phyloP scores from a whole-genome alignment of 2,797 vertebrate species.

The Sebastes hubbsi region DNA sequence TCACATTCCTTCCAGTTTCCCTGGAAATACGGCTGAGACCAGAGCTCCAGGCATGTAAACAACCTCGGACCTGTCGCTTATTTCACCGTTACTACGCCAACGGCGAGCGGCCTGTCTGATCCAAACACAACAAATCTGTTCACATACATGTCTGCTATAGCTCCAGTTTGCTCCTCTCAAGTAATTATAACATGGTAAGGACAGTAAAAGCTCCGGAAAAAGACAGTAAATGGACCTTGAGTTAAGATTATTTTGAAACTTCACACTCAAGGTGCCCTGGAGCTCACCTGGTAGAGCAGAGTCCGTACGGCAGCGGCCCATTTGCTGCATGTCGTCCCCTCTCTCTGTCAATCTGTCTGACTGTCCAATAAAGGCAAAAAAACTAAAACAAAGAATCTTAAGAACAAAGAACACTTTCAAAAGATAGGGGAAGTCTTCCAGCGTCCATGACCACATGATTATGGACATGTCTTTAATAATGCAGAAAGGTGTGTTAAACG shows the following conservation, averaged over 20 bases:
- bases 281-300: too few species aligned
- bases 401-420: neutral
- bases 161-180: neutral
- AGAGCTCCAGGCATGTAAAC: neutral
- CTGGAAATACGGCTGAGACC: conserved; percentile 16
- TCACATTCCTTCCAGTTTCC: conserved; percentile 32
- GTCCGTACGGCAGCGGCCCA: too few species aligned
- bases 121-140: neutral
- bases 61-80: neutral
- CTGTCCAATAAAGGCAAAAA: too few species aligned
- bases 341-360: too few species aligned
- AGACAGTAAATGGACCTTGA: neutral
- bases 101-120: neutral
- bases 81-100: neutral
- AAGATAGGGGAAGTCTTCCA: neutral
- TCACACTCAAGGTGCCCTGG: neutral
- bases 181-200: neutral
- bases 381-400: too few species aligned
- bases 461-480: neutral
- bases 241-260: neutral
- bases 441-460: neutral
- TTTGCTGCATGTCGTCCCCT: too few species aligned
- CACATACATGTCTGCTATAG: neutral
- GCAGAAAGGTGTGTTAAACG: neutral
- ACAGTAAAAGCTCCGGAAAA: neutral